These are phyloP conservation scores for Micrastur ruficollis DNA, from an alignment of 2,797 vertebrate species.

Conservation along the genomic window DNA sequence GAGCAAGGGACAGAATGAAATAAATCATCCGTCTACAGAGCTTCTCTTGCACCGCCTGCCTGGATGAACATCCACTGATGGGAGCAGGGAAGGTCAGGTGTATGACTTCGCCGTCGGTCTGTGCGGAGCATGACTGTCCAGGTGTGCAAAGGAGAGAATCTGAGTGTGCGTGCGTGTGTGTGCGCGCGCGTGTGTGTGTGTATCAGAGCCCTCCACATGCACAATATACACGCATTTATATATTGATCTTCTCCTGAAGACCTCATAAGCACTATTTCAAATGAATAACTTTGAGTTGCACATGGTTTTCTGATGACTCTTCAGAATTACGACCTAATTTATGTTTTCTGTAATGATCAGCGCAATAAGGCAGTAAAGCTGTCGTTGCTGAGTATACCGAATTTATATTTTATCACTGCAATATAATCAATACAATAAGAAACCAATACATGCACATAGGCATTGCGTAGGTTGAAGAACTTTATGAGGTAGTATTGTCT, in stretches of 20 bases:
- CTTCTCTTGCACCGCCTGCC: not conserved
- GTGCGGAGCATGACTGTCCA: accelerated
- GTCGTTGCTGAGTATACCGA: slow-evolving; percentile 53
- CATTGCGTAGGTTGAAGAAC: not conserved
- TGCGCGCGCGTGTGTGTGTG: not conserved
- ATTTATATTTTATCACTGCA: slow-evolving; percentile 65
- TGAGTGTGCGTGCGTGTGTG: too few relatives aligned
- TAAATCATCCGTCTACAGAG: not conserved
- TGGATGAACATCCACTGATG: not conserved
- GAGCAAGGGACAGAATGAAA: not conserved
- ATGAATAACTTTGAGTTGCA: slow-evolving; percentile 36
- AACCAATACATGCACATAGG: not conserved
- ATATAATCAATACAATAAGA: slow-evolving; percentile 69
- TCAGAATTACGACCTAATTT: slow-evolving; percentile 74
- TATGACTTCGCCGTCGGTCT: not conserved
- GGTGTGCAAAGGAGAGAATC: not conserved
- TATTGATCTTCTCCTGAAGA: slow-evolving; percentile 40
- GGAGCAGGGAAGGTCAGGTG: not conserved
- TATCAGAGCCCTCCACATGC: not conserved
- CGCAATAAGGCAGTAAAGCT: slow-evolving; percentile 66
- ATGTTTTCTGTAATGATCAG: slow-evolving; percentile 70
- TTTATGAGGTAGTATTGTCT: not conserved
- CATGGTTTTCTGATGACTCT: slow-evolving; percentile 64
- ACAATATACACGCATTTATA: not conserved
- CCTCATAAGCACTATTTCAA: slow-evolving; percentile 56